phyloP scores from a whole-genome alignment of 2,797 vertebrate genomes.

The Lacerta bilineata region DNA sequence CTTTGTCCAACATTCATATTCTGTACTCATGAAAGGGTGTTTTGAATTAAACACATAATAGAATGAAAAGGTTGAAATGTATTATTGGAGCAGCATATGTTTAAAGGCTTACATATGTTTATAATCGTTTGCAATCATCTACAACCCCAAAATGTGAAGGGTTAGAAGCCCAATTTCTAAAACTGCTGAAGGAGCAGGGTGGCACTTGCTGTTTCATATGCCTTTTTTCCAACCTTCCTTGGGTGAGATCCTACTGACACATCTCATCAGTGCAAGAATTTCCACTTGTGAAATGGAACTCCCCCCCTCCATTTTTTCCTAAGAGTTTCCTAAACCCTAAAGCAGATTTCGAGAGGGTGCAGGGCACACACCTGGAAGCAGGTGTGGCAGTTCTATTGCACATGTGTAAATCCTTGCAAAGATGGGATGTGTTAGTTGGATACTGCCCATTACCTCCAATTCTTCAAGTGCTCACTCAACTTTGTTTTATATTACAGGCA shows the following conservation, averaged over 20 bases:
- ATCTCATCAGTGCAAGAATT: neutral
- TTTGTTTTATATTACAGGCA: neutral
- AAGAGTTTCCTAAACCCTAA: too few relatives aligned
- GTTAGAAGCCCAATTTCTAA: neutral
- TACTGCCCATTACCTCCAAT: neutral
- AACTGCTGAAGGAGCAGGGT: neutral
- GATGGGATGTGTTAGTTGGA: too few relatives aligned
- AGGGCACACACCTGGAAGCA: too few relatives aligned
- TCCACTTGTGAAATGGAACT: too few relatives aligned
- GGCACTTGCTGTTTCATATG: neutral
- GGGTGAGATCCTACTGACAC: too few relatives aligned
- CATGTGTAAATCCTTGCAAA: too few relatives aligned
- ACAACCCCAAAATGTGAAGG: neutral
- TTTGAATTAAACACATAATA: neutral
- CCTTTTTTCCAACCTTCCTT: neutral
- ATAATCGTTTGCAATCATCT: neutral
- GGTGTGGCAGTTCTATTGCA: too few relatives aligned
- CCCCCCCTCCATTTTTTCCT: too few relatives aligned
- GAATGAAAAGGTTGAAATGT: neutral
- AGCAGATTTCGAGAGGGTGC: too few relatives aligned
- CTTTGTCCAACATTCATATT: slow-evolving; percentile 1
- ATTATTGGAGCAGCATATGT: neutral
- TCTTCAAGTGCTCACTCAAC: neutral
- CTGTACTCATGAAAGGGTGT: slow-evolving; percentile 8
- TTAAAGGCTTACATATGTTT: neutral